Evolutionary conservation across 2,797 vertebrate genomes (phyloP).

Genomic region (Tapera naevia): DNA sequence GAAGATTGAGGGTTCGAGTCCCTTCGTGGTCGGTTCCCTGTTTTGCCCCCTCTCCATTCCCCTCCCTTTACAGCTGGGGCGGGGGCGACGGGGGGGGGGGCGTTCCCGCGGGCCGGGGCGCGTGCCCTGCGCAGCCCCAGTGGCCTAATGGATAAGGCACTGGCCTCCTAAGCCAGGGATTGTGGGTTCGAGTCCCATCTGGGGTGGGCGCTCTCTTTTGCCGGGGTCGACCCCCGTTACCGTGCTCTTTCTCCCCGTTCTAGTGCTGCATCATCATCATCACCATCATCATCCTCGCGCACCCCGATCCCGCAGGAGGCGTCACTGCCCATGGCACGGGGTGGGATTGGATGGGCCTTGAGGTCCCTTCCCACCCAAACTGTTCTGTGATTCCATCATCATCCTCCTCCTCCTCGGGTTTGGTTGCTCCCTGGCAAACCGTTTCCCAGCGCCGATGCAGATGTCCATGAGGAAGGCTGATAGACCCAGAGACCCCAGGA

Average conservation of each 20-base stretch:
- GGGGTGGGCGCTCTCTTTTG: not conserved
- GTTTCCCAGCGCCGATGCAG: accelerated
- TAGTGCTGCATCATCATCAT: accelerated
- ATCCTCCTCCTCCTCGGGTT: no score
- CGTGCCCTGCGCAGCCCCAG: accelerated
- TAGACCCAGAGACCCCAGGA: accelerated
- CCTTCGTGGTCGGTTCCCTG: not conserved
- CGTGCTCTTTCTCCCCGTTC: accelerated
- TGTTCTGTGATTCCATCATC: no score
- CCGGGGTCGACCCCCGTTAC: accelerated
- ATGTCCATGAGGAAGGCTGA: accelerated
- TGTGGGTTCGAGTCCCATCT: slow-evolving; percentile 35
- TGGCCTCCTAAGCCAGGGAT: slow-evolving; percentile 72
- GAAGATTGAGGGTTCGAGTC: slow-evolving; percentile 53
- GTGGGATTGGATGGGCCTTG: no score
- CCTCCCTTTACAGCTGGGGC: no score
- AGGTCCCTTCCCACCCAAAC: no score
- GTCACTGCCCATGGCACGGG: no score
- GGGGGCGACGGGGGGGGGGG: no score
- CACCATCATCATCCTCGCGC: no score
- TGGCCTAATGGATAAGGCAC: slow-evolving; percentile 76
- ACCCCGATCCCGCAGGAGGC: no score
- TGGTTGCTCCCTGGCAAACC: not conserved
- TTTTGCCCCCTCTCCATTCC: no score
- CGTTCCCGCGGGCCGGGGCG: not conserved